Evolutionary conservation across 1,140 invertebrate species (phyloP).

Genomic region (Diplogasteroides magnus): DNA sequence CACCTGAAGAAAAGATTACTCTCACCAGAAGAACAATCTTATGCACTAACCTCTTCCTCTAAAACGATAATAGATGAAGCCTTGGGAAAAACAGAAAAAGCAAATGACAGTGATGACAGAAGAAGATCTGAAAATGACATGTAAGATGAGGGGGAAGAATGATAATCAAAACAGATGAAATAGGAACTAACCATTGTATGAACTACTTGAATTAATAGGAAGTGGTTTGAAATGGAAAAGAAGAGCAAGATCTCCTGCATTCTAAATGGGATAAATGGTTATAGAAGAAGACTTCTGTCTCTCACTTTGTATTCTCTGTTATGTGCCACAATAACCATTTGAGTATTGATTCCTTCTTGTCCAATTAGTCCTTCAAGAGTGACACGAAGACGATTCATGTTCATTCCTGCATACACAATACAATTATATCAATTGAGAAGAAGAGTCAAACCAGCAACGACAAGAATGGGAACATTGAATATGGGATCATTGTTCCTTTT

Average conservation of each 20-base stretch:
- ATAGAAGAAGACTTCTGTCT: too few relatives aligned
- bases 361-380: constrained; percentile 19
- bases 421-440: neutral
- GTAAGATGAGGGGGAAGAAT: neutral
- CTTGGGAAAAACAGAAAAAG: neutral
- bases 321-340: constrained; percentile 31
- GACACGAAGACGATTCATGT: constrained; percentile 8
- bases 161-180: too few relatives aligned
- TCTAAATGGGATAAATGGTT: too few relatives aligned
- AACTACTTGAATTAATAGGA: neutral
- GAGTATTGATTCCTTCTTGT: constrained; percentile 26
- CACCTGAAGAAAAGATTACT: neutral
- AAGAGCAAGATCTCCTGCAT: neutral
- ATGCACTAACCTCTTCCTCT: neutral
- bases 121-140: neutral
- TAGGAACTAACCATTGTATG: neutral
- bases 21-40: too few relatives aligned
- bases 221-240: neutral
- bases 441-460: constrained; percentile 15
- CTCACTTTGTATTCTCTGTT: constrained; percentile 5
- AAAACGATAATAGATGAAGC: neutral
- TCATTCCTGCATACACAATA: constrained; percentile 14
- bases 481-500: constrained; percentile 15
- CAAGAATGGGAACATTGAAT: constrained; percentile 31
- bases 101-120: neutral